These are phyloP conservation scores for Hypomecis atomaria DNA, from an alignment of 2,888 invertebrate genomes.

Conservation along the genomic window DNA sequence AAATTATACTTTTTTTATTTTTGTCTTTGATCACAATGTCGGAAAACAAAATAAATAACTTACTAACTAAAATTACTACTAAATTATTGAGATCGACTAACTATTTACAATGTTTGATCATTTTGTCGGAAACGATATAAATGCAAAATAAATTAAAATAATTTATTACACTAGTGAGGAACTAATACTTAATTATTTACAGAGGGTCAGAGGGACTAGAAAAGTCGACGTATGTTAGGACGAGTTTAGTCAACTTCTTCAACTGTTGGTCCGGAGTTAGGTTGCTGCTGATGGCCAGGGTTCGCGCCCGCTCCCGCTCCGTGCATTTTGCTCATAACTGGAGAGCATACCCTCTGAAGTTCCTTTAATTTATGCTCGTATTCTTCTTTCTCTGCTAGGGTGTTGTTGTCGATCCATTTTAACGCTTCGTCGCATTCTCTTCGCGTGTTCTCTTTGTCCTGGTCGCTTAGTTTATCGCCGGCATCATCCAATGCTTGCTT, in stretches of 20 bases:
- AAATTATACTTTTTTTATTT: conserved; percentile 4
- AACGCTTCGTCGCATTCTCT: conserved; percentile 85
- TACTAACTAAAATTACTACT: conserved; percentile 1
- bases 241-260: conserved; percentile 62
- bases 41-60: conserved; percentile 3
- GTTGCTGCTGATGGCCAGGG: conserved; percentile 47
- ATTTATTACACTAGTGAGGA: neutral
- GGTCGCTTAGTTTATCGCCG: conserved; percentile 84
- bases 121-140: conserved; percentile 15
- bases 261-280: conserved; percentile 58
- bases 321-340: conserved; percentile 84
- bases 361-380: conserved; percentile 86
- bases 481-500: conserved; percentile 88
- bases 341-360: conserved; percentile 83
- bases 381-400: conserved; percentile 86
- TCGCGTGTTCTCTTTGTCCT: conserved; percentile 86
- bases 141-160: conserved; percentile 3
- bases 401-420: conserved; percentile 89
- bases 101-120: conserved; percentile 16
- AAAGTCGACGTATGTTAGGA: neutral
- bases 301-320: conserved; percentile 71
- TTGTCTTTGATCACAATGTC: conserved; percentile 22
- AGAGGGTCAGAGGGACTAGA: neutral
- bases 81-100: conserved; percentile 3
- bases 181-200: conserved; percentile 9